phyloP scores from a whole-genome alignment of 2,113 vertebrate genomes.

The Callipepla squamata region DNA sequence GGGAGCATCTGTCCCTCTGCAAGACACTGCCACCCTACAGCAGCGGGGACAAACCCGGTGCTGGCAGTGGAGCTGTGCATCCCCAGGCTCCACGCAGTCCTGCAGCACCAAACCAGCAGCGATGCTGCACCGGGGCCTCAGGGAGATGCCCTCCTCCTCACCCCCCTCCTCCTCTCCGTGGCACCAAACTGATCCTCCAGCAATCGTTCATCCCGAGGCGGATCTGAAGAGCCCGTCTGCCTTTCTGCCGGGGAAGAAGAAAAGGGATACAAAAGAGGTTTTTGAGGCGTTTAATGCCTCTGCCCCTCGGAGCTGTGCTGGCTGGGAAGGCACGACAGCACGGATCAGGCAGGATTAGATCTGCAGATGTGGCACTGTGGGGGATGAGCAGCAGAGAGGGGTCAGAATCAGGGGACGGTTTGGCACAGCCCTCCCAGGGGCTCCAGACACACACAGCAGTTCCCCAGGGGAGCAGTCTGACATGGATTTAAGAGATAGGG shows the following conservation, averaged over 20 bases:
- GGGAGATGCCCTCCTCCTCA: not conserved
- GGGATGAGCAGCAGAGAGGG: not conserved
- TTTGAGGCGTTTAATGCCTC: not conserved
- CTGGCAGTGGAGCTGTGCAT: not conserved
- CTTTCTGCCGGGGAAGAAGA: not conserved
- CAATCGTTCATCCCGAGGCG: not conserved
- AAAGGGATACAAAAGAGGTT: not conserved
- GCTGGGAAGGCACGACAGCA: not conserved
- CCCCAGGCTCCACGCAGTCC: not conserved
- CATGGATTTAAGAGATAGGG: accelerated
- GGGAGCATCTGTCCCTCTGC: not conserved
- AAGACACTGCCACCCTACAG: not conserved
- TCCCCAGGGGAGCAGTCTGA: not conserved
- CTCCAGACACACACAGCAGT: not conserved
- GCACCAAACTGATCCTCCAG: not conserved
- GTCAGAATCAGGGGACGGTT: not conserved
- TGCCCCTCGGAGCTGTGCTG: not conserved
- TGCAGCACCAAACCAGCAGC: not conserved
- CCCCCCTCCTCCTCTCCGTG: not conserved
- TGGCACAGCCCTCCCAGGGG: not conserved
- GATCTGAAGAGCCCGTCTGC: not conserved
- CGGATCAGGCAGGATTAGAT: not conserved
- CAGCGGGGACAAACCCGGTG: not conserved
- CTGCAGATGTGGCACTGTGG: accelerated
- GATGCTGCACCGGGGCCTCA: not conserved